Conservation (phyloP, 1,140 invertebrate genomes). For the Pentalonia nigronervosa region DNA sequence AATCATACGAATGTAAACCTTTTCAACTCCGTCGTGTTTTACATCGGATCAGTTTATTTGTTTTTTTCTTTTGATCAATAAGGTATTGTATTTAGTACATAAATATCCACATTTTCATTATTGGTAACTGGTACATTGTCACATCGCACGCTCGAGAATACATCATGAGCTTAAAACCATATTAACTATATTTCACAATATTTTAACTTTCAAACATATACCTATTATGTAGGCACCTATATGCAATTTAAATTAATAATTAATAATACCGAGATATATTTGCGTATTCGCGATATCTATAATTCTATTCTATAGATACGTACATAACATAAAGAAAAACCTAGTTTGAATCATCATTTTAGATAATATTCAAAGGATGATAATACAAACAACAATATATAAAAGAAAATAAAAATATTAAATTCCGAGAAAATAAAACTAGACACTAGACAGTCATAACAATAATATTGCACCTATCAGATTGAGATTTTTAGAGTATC, state of each 20-base stretch:
- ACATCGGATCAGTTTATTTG: no score
- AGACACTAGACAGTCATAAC: not conserved
- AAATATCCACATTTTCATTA: no score
- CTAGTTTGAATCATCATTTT: not conserved
- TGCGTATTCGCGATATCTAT: not conserved
- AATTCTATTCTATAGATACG: no score
- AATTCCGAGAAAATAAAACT: not conserved
- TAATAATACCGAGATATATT: not conserved
- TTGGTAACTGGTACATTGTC: no score
- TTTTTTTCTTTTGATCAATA: no score
- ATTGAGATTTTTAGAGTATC: not conserved
- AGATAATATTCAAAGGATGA: slow-evolving; percentile 19
- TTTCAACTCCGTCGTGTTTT: no score
- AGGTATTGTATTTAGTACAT: no score
- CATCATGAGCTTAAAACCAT: not conserved
- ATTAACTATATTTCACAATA: not conserved
- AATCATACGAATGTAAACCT: no score
- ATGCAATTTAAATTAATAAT: slow-evolving; percentile 3
- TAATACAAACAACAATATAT: not conserved
- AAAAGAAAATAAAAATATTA: slow-evolving; percentile 9
- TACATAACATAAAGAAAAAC: not conserved
- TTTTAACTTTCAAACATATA: slow-evolving; percentile 32
- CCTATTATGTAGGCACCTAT: no score
- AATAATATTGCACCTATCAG: not conserved
- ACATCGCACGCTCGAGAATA: no score